These are phyloP conservation scores for Tetragonisca angustula DNA, from an alignment of 2,888 invertebrate genomes.

Conservation along the genomic window DNA sequence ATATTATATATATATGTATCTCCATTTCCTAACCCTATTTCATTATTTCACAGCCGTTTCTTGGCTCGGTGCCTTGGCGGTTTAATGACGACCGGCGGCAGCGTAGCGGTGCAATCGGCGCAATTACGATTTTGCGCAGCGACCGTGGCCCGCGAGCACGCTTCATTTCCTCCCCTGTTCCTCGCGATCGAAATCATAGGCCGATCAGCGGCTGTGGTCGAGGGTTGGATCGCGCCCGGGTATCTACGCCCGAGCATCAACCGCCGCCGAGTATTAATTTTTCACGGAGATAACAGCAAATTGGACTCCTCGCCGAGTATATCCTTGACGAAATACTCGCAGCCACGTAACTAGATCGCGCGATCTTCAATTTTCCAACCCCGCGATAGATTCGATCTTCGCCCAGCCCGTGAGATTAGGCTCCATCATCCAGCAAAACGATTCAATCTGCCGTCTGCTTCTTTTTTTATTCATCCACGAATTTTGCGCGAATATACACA, in stretches of 20 bases:
- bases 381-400: conserved; percentile 13
- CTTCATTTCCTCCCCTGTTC: background rate
- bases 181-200: conserved; percentile 65
- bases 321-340: conserved; percentile 9
- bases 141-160: conserved; percentile 14
- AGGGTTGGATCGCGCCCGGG: conserved; percentile 43
- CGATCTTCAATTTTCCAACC: conserved; percentile 24
- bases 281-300: conserved; percentile 53
- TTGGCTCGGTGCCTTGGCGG: background rate
- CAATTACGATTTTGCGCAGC: conserved; percentile 5
- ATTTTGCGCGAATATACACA: background rate
- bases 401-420: background rate
- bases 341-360: background rate
- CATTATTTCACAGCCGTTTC: background rate
- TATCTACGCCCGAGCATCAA: conserved; percentile 45
- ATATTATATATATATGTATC: background rate
- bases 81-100: background rate
- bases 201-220: conserved; percentile 60
- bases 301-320: conserved; percentile 18
- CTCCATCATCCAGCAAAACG: background rate
- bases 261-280: conserved; percentile 49
- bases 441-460: background rate
- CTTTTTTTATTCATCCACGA: background rate
- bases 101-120: background rate
- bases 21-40: background rate